Conservation (phyloP, 2,113 vertebrate genomes). For the Corapipo altera region DNA sequence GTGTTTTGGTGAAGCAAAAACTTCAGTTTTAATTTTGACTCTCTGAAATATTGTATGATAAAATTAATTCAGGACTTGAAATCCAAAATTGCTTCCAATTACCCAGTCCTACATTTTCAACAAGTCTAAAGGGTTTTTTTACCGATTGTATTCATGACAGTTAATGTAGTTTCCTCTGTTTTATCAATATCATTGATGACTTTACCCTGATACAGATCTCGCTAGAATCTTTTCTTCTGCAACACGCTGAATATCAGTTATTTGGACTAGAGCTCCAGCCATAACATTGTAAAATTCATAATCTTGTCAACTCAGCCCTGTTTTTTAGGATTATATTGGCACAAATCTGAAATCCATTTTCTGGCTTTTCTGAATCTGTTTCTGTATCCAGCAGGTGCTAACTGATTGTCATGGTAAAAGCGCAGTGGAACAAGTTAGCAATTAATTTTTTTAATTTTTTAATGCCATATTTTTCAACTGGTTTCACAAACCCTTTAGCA, state of each 20-base stretch:
- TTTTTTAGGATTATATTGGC: background rate
- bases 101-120: background rate
- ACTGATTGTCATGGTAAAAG: background rate
- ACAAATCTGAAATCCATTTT: background rate
- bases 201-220: background rate
- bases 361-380: background rate
- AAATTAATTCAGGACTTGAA: background rate
- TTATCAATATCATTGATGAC: background rate
- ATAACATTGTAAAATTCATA: background rate
- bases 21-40: background rate
- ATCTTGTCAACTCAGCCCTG: background rate
- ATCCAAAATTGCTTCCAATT: background rate
- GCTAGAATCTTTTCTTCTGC: background rate
- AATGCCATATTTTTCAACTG: background rate
- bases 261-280: background rate
- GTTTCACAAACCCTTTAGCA: background rate
- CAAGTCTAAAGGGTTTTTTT: background rate
- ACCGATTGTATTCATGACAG: background rate
- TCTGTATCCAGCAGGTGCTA: background rate
- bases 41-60: background rate
- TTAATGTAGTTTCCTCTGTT: background rate
- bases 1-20: background rate
- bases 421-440: background rate
- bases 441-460: background rate
- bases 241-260: background rate